phyloP scores from a whole-genome alignment of 2,797 vertebrate genomes.

The Danionella dracula region DNA sequence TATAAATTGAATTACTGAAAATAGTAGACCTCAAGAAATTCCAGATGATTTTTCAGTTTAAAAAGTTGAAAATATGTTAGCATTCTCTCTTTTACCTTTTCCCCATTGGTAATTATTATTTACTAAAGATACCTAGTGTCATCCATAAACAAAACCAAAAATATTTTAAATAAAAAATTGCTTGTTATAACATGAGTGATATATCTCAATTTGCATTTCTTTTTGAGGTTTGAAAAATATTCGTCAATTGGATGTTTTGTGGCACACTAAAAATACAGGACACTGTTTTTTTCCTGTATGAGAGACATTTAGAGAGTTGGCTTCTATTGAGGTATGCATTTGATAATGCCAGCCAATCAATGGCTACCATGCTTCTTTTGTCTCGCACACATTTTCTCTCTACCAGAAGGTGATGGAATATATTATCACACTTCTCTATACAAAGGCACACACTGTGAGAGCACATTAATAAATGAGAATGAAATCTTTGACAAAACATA shows the following conservation, averaged over 20 bases:
- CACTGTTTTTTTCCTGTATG: neutral
- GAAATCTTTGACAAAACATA: neutral
- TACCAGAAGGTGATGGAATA: constrained; percentile 30
- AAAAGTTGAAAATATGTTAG: too few species aligned
- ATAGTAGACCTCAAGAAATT: too few species aligned
- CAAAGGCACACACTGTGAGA: neutral
- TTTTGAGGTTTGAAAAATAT: too few species aligned
- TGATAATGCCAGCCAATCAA: constrained; percentile 33
- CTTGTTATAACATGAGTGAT: too few species aligned
- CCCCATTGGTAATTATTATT: too few species aligned
- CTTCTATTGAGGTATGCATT: constrained; percentile 1
- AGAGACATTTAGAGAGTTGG: constrained; percentile 10
- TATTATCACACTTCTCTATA: constrained; percentile 28
- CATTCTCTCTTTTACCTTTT: too few species aligned
- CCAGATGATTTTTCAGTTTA: too few species aligned
- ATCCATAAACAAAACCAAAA: too few species aligned
- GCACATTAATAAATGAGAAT: constrained; percentile 29
- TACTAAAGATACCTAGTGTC: too few species aligned
- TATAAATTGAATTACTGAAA: too few species aligned
- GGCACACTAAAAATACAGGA: constrained; percentile 22
- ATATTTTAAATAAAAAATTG: too few species aligned
- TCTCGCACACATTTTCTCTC: constrained; percentile 8
- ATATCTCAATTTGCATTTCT: too few species aligned
- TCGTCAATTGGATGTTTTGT: constrained; percentile 15
- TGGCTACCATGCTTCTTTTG: constrained; percentile 14